Evolutionary conservation across 2,113 vertebrate species (phyloP), one percentile per base, ranked within the genome.

Genomic region (Callospermophilus lateralis): DNA sequence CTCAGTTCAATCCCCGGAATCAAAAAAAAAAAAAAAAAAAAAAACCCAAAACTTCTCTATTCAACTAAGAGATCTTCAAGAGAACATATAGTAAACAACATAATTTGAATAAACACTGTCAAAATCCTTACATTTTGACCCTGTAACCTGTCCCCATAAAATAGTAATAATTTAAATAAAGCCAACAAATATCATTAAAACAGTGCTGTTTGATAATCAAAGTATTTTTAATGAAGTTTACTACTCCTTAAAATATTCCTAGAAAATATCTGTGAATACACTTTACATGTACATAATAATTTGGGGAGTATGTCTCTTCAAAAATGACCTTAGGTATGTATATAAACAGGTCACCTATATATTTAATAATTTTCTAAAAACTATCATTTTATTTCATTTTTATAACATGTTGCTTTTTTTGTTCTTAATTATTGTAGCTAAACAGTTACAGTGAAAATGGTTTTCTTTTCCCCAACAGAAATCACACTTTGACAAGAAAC

Each of bases 231-330:
- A 72, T 98, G 98, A 98, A 97, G 97, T 97, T 98, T 15, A 95
- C 89, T 98, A 11, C 17, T 97, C 91, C 98, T 97, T 93, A 28
- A 94, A 95, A 94, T 84, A 97, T 87, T 98, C 98, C 97, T 98
- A 96, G 84, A 81, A 97, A 97, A 96, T 96, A 85, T 96, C 92
- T 97, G 97, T 98, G 95, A 98, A 98, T 98, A 98, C 96, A 96
- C 84, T 98, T 88, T 98, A 97, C 28, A 98, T 95, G 94, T 93
- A 98, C 96, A 96, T 39, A 97, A 87, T 96, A 97, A 94, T 98
- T 92, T 97, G 96, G 2, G 97, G 83, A 89, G 97, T 95, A 86
- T 97, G 84, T 98, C 70, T 97, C 92, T 97, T 97, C 63, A 98
- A 98, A 98, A 98, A 98, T 97, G 97, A 97, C 92, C 97, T 97